Evolutionary conservation across 2,888 invertebrate genomes (phyloP), one percentile per base, ranked within the genome.

Genomic region (Platycheirus albimanus): DNA sequence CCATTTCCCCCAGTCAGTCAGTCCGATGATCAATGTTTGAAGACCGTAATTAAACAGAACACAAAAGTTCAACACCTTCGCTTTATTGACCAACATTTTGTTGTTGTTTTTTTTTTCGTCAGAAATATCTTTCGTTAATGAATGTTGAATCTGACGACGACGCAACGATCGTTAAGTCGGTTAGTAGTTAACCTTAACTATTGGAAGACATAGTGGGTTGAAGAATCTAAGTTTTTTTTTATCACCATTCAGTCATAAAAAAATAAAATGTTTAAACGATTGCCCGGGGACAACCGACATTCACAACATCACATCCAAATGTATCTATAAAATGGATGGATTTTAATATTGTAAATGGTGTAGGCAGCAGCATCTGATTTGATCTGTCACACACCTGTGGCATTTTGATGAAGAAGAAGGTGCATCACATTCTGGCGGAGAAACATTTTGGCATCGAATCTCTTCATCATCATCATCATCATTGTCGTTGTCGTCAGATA

Each of bases 61-160:
- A 83, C 77, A 83, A 83, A 74, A 83, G 77, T 83, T 83, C 78
- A 83, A 77, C 83, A 83, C 83, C 83, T 83, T 83, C 72, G 69
- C 72, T 83, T 83, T 83, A 83, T 83, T 83, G 81, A 77, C 81
- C 77, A 83, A 77, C 67, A 83, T 77, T 83, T 83, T 64, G 47
- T 71, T 51, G 70, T 33, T 66, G 71, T 71, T 58, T 45, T 56
- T 54, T 45, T 41, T 51, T 58, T 67, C 61, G 45, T 28, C 52
- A 72, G 56, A 66, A 38, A 41, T 41, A 58, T 58, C 51, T 64
- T 28, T 77, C 54, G 28, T 56, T 56, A 64, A 70, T 54, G 47
- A 19, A 10, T 19, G 56, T 66, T 61, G 33, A 45, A 56, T 69
- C 61, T 36, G 36, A 51, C 45, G n/a, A n/a, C n/a, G n/a, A n/a